phyloP scores from a whole-genome alignment of 1,140 invertebrate species.

The Lepidotrigona ventralis region DNA sequence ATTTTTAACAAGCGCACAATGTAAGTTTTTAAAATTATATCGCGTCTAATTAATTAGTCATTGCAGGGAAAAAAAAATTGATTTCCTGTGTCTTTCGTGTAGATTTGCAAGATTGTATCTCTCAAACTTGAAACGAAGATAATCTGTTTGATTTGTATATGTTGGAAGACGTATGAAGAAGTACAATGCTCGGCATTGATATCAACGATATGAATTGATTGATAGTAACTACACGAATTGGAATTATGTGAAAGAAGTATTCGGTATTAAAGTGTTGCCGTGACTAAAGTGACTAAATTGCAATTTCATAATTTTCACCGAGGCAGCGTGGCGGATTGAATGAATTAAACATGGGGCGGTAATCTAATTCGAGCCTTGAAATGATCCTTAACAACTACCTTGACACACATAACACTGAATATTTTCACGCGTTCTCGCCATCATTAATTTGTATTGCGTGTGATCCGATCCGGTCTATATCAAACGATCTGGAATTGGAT shows the following conservation, averaged over 20 bases:
- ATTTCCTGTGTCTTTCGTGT: too few species aligned
- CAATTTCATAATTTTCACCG: not conserved
- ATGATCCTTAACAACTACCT: conserved; percentile 14
- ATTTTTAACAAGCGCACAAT: too few species aligned
- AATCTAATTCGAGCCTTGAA: conserved; percentile 30
- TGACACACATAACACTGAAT: conserved; percentile 35
- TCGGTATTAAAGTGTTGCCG: not conserved
- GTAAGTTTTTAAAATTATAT: too few species aligned
- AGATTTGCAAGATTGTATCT: too few species aligned
- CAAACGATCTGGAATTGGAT: not conserved
- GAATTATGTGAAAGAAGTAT: not conserved
- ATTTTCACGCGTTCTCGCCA: not conserved
- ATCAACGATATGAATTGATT: not conserved
- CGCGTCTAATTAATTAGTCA: too few species aligned
- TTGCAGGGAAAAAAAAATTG: too few species aligned
- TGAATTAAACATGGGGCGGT: conserved; percentile 18
- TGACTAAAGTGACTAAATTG: not conserved
- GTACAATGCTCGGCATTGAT: not conserved
- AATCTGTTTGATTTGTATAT: too few species aligned
- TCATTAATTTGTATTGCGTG: not conserved
- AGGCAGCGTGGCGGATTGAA: not conserved
- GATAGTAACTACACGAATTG: not conserved
- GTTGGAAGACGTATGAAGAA: too few species aligned
- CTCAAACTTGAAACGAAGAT: too few species aligned
- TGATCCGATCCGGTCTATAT: not conserved